These are phyloP conservation scores for Crocodylus rhombifer DNA, from an alignment of 2,797 vertebrate species.

Conservation along the genomic window DNA sequence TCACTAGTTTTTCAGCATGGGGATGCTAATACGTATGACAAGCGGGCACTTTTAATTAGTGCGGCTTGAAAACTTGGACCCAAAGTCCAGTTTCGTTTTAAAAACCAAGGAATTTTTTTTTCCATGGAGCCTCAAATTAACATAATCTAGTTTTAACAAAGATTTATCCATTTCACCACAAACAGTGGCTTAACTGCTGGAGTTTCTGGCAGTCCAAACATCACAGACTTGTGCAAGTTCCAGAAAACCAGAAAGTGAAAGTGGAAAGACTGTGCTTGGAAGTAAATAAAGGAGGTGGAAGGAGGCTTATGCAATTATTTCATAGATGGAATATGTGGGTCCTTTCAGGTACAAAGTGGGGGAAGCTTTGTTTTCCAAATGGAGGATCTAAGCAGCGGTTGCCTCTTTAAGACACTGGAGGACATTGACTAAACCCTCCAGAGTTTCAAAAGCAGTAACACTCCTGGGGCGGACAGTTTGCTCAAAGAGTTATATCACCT, in stretches of 20 bases:
- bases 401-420: no score
- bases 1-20: no score
- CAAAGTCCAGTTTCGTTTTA: not conserved
- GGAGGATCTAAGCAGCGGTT: no score
- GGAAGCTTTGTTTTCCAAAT: not conserved
- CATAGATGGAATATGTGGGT: not conserved
- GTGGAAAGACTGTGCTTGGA: not conserved
- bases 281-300: no score
- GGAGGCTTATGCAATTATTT: not conserved
- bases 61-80: not conserved
- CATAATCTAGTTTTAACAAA: rapidly evolving
- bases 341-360: not conserved
- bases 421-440: no score
- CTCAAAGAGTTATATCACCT: no score
- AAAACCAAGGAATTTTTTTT: no score
- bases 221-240: rapidly evolving
- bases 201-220: not conserved
- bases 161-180: not conserved
- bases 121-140: not conserved
- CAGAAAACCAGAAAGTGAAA: not conserved
- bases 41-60: no score
- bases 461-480: no score
- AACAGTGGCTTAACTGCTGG: rapidly evolving
- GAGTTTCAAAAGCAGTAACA: no score
- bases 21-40: no score